phyloP scores from a whole-genome alignment of 2,888 invertebrate genomes.

The Ophion slaviceki region DNA sequence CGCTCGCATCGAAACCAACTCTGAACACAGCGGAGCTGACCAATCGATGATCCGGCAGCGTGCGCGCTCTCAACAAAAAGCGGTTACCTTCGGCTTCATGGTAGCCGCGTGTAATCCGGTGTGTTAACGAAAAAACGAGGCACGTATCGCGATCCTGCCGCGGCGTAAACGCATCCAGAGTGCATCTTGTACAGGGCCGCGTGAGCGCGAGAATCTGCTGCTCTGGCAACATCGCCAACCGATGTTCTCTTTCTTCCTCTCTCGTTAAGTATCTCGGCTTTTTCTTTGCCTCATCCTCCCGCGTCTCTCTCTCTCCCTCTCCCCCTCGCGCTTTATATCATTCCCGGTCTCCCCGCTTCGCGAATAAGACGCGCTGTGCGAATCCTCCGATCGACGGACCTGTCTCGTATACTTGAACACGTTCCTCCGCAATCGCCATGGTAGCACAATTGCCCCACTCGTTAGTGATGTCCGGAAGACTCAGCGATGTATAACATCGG shows the following conservation, averaged over 20 bases:
- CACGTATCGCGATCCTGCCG: slow-evolving; percentile 50
- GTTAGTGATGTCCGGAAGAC: neutral
- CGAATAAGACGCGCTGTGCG: slow-evolving; percentile 19
- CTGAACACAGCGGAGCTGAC: slow-evolving; percentile 26
- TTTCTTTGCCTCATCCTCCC: slow-evolving; percentile 51
- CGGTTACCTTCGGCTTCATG: slow-evolving; percentile 75
- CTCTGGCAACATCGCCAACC: slow-evolving; percentile 61
- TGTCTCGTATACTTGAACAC: slow-evolving; percentile 4
- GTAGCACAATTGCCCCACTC: slow-evolving; percentile 15
- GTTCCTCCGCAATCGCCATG: neutral
- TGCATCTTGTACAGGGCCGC: slow-evolving; percentile 10
- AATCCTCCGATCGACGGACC: slow-evolving; percentile 15
- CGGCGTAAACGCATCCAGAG: slow-evolving; percentile 36
- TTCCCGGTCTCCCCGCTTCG: slow-evolving; percentile 1
- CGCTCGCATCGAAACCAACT: slow-evolving; percentile 31
- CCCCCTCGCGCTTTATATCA: neutral
- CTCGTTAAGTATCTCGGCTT: slow-evolving; percentile 42
- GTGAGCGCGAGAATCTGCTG: slow-evolving; percentile 30
- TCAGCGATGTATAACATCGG: neutral
- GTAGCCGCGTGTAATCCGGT: slow-evolving; percentile 78
- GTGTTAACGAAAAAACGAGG: slow-evolving; percentile 72
- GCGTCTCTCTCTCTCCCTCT: slow-evolving; percentile 25
- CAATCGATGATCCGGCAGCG: slow-evolving; percentile 64
- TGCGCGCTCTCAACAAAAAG: slow-evolving; percentile 74
- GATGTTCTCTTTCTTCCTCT: slow-evolving; percentile 21